phyloP scores from a whole-genome alignment of 2,113 vertebrate species.

The Anarrhichthys ocellatus region DNA sequence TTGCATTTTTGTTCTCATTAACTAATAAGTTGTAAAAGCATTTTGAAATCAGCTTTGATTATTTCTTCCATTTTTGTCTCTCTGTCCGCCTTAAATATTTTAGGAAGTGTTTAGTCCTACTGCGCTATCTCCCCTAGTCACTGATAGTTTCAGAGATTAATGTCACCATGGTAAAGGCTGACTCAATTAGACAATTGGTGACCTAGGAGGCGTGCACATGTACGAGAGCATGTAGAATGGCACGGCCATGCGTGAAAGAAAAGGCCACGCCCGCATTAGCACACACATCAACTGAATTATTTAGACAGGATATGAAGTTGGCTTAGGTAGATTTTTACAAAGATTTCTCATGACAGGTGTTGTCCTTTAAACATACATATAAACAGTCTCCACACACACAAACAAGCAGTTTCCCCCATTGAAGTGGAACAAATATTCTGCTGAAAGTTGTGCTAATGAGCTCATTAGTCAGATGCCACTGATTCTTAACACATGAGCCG shows the following conservation, averaged over 20 bases:
- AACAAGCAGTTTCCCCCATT: not conserved
- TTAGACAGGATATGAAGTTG: not conserved
- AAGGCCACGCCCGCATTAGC: not conserved
- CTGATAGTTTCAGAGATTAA: slow-evolving; percentile 30
- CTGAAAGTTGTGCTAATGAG: slow-evolving; percentile 47
- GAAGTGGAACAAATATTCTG: slow-evolving; percentile 13
- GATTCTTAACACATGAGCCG: slow-evolving; percentile 15
- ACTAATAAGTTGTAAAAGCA: not conserved
- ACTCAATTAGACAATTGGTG: slow-evolving; percentile 45
- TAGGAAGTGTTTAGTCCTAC: not conserved
- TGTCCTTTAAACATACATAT: not conserved
- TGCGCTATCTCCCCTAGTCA: slow-evolving; percentile 21
- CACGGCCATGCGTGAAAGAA: not conserved
- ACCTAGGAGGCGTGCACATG: slow-evolving; percentile 1
- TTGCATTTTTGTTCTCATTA: slow-evolving; percentile 18
- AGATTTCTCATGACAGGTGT: not conserved
- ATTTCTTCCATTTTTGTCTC: not conserved
- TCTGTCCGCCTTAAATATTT: not conserved
- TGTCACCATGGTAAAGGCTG: slow-evolving; percentile 31
- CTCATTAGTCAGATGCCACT: slow-evolving; percentile 51
- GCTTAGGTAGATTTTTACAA: not conserved
- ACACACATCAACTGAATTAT: not conserved
- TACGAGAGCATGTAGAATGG: not conserved
- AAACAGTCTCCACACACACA: not conserved
- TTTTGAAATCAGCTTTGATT: slow-evolving; percentile 8